Conservation (phyloP, 2,888 invertebrate genomes). For the Heliconius erato region DNA sequence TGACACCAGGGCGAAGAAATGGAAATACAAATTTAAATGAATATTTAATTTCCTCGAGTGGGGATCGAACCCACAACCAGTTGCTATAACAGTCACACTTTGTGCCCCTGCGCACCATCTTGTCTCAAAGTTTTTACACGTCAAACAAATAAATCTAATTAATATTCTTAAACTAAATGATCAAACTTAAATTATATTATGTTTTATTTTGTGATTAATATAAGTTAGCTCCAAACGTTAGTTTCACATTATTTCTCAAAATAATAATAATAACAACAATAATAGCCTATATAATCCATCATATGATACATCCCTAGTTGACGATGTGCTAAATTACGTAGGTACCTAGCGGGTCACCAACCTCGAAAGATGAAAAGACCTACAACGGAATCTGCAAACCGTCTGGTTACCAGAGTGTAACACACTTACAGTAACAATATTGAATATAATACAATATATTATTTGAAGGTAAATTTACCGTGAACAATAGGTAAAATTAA, state of each 20-base stretch:
- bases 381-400: constrained; percentile 35
- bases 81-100: no score
- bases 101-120: no score
- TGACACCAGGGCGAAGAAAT: no score
- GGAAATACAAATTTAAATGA: no score
- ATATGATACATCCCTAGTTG: not conserved
- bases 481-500: constrained; percentile 36
- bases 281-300: not conserved
- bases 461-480: constrained; percentile 36
- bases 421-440: constrained; percentile 40
- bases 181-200: no score
- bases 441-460: constrained; percentile 31
- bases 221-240: not conserved
- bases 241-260: not conserved
- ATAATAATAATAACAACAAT: not conserved
- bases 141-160: no score
- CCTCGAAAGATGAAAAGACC: constrained; percentile 34
- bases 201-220: no score
- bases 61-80: no score
- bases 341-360: constrained; percentile 38
- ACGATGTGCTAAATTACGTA: constrained; percentile 25
- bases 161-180: no score
- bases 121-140: no score
- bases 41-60: no score
- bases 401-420: constrained; percentile 49